Conservation (phyloP, 2,888 invertebrate species). For the Folsomia manolachei region DNA sequence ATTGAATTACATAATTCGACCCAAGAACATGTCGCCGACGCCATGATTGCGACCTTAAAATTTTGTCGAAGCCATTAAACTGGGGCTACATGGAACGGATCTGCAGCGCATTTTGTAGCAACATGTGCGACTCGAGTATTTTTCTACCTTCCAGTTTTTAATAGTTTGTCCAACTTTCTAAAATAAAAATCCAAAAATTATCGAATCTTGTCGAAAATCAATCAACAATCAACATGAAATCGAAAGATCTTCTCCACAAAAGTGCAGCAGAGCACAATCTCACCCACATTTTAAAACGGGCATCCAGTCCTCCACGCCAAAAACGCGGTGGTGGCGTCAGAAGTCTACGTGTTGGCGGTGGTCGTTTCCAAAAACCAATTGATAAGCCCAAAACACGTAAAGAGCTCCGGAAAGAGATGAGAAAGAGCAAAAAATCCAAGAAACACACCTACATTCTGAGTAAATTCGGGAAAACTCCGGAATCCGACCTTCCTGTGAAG, state of each 20-base stretch:
- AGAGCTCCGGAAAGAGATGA: conserved; percentile 68
- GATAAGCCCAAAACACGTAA: conserved; percentile 60
- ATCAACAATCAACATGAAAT: no score
- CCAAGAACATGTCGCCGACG: no score
- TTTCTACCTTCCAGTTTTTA: no score
- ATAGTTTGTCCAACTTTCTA: no score
- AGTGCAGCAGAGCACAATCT: background rate
- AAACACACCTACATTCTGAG: conserved; percentile 57
- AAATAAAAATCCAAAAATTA: background rate
- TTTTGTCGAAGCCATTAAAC: no score
- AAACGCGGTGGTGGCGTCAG: background rate
- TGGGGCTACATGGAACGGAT: no score
- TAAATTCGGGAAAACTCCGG: conserved; percentile 51
- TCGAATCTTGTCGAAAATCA: no score
- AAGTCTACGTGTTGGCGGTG: background rate
- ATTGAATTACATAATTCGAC: no score
- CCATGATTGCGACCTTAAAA: no score
- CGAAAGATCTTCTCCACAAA: background rate
- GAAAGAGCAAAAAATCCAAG: conserved; percentile 66
- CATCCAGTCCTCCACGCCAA: background rate
- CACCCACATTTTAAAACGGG: background rate
- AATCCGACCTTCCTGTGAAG: conserved; percentile 39
- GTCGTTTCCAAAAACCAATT: background rate
- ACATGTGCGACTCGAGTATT: background rate
- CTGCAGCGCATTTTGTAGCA: background rate